Conservation (phyloP, 1,140 invertebrate species). For the Lepidostoma basale region DNA sequence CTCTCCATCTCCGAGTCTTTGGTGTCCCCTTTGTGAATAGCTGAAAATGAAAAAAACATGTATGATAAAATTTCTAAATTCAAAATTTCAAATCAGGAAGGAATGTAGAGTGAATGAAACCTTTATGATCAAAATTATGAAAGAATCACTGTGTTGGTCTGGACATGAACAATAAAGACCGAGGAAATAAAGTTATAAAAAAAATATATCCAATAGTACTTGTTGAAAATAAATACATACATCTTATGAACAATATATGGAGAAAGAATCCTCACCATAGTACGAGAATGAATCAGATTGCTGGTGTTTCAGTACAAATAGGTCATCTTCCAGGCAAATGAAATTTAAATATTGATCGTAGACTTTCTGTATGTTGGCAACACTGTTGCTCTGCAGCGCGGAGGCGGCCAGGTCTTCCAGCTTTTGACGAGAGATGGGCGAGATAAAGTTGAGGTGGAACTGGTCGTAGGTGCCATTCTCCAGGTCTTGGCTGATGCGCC, state of each 20-base stretch:
- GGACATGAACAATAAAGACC: neutral
- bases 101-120: conserved; percentile 2
- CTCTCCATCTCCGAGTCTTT: conserved; percentile 95
- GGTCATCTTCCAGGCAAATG: conserved; percentile 96
- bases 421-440: conserved; percentile 91
- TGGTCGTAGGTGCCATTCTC: conserved; percentile 91
- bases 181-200: neutral
- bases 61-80: conserved; percentile 7
- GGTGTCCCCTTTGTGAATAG: conserved; percentile 93
- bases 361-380: conserved; percentile 91
- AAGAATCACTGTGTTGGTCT: too few relatives aligned
- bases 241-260: neutral
- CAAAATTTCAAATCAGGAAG: neutral
- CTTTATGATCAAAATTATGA: too few relatives aligned
- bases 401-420: conserved; percentile 95
- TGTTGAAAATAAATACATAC: conserved; percentile 60
- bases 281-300: conserved; percentile 90
- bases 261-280: conserved; percentile 74
- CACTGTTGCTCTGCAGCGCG: conserved; percentile 86
- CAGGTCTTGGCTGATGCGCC: conserved; percentile 91
- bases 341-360: conserved; percentile 99
- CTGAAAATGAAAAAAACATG: conserved; percentile 56
- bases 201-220: conserved; percentile 47
- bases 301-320: conserved; percentile 94
- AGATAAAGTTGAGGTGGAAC: conserved; percentile 98